Base-by-base conservation (phyloP, 1,140 invertebrate genomes). In the Globodera ellingtonae region DNA sequence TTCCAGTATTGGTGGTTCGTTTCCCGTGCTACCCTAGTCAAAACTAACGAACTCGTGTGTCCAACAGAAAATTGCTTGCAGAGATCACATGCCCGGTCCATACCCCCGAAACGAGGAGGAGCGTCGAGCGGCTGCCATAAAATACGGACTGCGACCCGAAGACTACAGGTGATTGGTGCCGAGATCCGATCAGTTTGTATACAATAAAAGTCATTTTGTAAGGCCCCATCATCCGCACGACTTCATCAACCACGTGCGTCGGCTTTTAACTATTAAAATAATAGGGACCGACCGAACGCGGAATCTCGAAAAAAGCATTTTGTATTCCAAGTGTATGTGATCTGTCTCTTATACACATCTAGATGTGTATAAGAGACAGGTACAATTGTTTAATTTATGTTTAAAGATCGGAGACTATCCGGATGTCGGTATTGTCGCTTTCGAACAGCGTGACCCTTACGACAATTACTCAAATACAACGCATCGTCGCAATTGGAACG, bases 371-470 rank as follows among this genome's bases (percentile, higher is more conserved):
- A n/a, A n/a, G n/a, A n/a, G n/a, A n/a, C n/a, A n/a, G n/a, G 10
- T 18, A 10, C 4, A 6, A 18, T 6, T 15, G 56, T 62, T 18
- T 13, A 18, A 18, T 62, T 6, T 18, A 15, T 62, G 13, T 62
- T 15, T 4, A 15, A 62, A 62, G 56, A 70, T 77, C 21, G 87
- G 87, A 59, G 87, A 89, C 76, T 89, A 89, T 50, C 87, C 87
- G 9, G 88, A 89, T 44, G 72, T 89, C 13, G 87, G 87, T 10
- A 56, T 81, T 15, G 69, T 89, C n/a, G 84, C 86, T 7, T 89
- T 74, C 59, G 84, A 85, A 66, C 83, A 89, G 72, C 83, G 84
- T 47, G 87, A 89, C 85, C 88, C 88, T 1, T 89, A 89, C 82
- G 87, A 89, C 59, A 59, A 71, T 47, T 89, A 79, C 56, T 84